These are phyloP conservation scores for Stichodactyla mertensii DNA, from an alignment of 64 coral and sea anemone genomes.

Conservation along the genomic window DNA sequence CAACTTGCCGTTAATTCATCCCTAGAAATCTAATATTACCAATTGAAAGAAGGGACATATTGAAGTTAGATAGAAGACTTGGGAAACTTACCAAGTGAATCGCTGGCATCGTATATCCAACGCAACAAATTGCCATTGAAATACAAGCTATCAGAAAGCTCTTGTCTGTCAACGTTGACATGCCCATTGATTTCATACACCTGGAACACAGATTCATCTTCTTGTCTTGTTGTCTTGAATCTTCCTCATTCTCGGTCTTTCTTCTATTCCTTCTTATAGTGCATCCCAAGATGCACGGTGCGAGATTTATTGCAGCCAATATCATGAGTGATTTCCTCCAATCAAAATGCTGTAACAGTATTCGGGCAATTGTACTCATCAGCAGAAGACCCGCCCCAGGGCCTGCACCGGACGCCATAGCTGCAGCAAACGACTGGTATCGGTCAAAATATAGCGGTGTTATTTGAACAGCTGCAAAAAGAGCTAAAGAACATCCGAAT, in stretches of 20 bases:
- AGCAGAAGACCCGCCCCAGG: conserved; percentile 17
- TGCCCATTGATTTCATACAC: background rate
- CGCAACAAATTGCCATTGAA: background rate
- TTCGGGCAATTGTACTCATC: background rate
- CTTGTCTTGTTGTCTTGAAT: background rate
- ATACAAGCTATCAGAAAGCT: background rate
- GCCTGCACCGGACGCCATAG: conserved; percentile 2
- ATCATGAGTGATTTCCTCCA: conserved; percentile 27
- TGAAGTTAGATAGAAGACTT: too few species aligned
- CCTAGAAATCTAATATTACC: too few species aligned
- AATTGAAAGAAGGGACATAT: too few species aligned
- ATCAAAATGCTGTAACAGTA: background rate
- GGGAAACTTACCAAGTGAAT: conserved; percentile 17
- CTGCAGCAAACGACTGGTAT: background rate
- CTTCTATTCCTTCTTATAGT: background rate
- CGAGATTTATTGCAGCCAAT: conserved; percentile 28
- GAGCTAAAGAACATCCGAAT: conserved; percentile 11
- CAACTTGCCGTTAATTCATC: too few species aligned
- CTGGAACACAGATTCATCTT: too few species aligned
- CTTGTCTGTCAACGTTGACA: background rate
- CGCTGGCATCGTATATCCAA: conserved; percentile 3
- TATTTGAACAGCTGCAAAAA: background rate
- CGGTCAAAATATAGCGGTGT: conserved; percentile 20
- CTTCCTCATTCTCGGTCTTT: background rate
- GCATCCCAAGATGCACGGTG: conserved; percentile 17